These are phyloP conservation scores for Eristalis intricaria DNA, from an alignment of 2,888 invertebrate genomes.

Conservation along the genomic window DNA sequence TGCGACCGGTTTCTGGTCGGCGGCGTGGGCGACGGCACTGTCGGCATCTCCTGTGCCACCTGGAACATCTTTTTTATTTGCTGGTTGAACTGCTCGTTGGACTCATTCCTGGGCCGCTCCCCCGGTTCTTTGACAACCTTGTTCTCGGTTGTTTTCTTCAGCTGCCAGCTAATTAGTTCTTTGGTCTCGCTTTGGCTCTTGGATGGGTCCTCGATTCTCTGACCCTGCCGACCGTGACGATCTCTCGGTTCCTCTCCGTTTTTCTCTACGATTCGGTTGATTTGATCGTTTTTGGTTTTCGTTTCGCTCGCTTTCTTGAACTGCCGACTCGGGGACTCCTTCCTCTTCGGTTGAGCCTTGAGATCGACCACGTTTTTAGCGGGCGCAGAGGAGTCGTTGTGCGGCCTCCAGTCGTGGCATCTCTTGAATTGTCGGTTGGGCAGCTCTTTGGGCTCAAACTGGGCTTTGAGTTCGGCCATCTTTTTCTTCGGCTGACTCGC, in stretches of 20 bases:
- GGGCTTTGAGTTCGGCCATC: conserved; percentile 23
- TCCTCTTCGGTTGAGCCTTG: conserved; percentile 1
- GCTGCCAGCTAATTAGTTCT: conserved; percentile 53
- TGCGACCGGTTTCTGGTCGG: conserved; percentile 27
- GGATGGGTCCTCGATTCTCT: background rate
- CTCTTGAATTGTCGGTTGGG: background rate
- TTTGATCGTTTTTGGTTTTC: background rate
- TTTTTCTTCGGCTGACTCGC: conserved; percentile 22
- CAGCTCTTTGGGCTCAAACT: conserved; percentile 15
- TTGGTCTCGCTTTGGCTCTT: conserved; percentile 1
- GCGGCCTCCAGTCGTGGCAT: background rate
- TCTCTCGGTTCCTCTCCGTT: background rate
- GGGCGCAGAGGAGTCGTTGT: background rate
- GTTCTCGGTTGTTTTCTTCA: conserved; percentile 5
- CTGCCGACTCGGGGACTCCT: conserved; percentile 9
- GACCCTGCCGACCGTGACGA: background rate
- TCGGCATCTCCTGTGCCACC: conserved; percentile 18
- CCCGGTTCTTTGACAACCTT: conserved; percentile 1
- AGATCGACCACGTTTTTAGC: background rate
- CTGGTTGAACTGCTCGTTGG: conserved; percentile 74
- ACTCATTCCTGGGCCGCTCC: conserved; percentile 61
- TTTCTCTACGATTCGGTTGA: conserved; percentile 19
- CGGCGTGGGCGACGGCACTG: background rate
- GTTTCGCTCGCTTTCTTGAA: conserved; percentile 26
- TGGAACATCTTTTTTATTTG: conserved; percentile 76